phyloP scores from a whole-genome alignment of 2,888 invertebrate species.

The Dioctria linearis region DNA sequence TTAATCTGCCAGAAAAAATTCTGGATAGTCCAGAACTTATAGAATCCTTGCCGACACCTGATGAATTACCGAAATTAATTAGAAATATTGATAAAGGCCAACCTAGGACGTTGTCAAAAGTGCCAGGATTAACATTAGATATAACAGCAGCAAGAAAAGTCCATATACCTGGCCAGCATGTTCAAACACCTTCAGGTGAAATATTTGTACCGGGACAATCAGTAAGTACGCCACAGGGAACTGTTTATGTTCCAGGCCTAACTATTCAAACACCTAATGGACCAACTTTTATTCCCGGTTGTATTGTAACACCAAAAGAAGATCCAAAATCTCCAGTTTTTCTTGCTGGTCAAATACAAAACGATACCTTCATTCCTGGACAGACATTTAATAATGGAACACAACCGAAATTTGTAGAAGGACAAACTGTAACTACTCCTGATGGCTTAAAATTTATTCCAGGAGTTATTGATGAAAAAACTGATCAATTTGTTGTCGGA shows the following conservation, averaged over 20 bases:
- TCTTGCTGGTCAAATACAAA: constrained; percentile 79
- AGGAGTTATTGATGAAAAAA: constrained; percentile 73
- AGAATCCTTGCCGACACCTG: constrained; percentile 74
- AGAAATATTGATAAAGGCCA: constrained; percentile 76
- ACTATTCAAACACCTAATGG: constrained; percentile 79
- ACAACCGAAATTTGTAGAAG: constrained; percentile 75
- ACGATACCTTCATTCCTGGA: constrained; percentile 77
- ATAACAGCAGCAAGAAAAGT: constrained; percentile 77
- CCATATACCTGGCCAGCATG: constrained; percentile 81
- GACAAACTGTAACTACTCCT: constrained; percentile 76
- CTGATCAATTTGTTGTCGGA: constrained; percentile 74
- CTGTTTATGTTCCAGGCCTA: constrained; percentile 81
- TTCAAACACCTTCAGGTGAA: constrained; percentile 79
- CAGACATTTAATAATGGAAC: constrained; percentile 76
- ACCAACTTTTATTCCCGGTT: constrained; percentile 81
- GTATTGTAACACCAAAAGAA: constrained; percentile 47
- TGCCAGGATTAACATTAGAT: constrained; percentile 75
- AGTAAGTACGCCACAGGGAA: constrained; percentile 78
- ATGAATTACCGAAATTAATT: constrained; percentile 77
- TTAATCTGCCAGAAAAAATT: constrained; percentile 75
- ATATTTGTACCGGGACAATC: constrained; percentile 85
- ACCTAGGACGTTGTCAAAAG: constrained; percentile 63
- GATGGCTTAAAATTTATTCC: constrained; percentile 77
- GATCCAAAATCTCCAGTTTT: constrained; percentile 77
- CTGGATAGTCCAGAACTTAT: constrained; percentile 63